phyloP scores from a whole-genome alignment of 2,888 invertebrate species.

The Cantharis nigra region DNA sequence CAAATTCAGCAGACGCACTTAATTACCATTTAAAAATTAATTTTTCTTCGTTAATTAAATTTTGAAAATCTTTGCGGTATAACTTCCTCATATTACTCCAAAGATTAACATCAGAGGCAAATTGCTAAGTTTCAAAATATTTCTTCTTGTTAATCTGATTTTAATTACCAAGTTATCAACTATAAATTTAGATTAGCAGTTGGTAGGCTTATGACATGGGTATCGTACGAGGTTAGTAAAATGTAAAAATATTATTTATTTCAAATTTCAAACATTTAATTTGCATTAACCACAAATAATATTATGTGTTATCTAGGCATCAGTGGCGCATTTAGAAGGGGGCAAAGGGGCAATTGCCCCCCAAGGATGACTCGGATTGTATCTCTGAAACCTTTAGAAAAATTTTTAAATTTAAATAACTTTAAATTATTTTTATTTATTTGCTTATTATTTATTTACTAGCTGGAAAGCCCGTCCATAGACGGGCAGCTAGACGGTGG shows the following conservation, averaged over 20 bases:
- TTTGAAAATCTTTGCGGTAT: background rate
- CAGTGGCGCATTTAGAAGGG: too few relatives aligned
- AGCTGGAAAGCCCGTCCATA: too few relatives aligned
- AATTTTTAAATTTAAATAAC: too few relatives aligned
- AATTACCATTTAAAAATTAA: background rate
- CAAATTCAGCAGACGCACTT: background rate
- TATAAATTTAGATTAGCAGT: background rate
- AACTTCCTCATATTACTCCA: background rate
- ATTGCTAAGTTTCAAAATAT: background rate
- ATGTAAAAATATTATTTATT: background rate
- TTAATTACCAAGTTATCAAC: background rate
- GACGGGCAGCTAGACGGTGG: too few relatives aligned
- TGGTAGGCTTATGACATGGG: background rate
- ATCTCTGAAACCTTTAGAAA: too few relatives aligned
- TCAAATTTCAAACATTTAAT: background rate
- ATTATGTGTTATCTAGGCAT: too few relatives aligned
- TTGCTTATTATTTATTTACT: too few relatives aligned
- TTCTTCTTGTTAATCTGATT: background rate
- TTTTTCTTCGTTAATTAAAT: background rate
- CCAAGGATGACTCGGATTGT: too few relatives aligned
- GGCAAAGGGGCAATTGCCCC: too few relatives aligned
- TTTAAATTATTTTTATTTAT: too few relatives aligned
- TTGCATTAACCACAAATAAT: too few relatives aligned
- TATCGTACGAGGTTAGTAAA: background rate
- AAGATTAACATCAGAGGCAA: background rate